Conservation (phyloP, 1,140 invertebrate species). For the Hetaerina americana region DNA sequence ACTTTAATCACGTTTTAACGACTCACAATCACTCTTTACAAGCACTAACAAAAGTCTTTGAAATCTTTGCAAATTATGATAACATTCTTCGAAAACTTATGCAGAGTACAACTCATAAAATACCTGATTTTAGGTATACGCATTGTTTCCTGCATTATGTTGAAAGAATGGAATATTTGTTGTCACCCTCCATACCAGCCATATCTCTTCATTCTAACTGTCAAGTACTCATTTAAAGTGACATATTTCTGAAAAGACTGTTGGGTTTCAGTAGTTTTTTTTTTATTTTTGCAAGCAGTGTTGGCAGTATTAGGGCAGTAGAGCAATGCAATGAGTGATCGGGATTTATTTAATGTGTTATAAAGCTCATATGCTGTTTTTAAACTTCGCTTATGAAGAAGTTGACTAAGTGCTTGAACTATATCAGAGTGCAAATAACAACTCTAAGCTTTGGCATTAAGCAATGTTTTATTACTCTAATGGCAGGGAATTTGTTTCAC, state of each 20-base stretch:
- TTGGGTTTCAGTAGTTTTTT: neutral
- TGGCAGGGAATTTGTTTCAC: neutral
- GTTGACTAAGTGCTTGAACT: neutral
- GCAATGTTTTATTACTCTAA: neutral
- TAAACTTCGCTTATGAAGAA: neutral
- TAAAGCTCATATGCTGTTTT: too few relatives aligned
- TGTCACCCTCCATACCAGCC: neutral
- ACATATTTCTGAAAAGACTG: neutral
- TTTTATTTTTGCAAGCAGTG: too few relatives aligned
- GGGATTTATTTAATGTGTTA: too few relatives aligned
- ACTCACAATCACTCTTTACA: neutral
- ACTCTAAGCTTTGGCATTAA: neutral
- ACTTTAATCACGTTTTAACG: neutral
- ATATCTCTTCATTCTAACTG: neutral
- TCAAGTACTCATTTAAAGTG: neutral
- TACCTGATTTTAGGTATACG: too few relatives aligned
- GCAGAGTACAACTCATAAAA: too few relatives aligned
- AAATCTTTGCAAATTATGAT: neutral
- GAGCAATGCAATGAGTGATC: too few relatives aligned
- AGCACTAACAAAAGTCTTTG: neutral
- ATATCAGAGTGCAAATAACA: neutral
- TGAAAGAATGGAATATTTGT: neutral
- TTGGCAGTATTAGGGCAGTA: too few relatives aligned
- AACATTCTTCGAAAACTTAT: too few relatives aligned
- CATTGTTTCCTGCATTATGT: too few relatives aligned